Evolutionary conservation across 2,113 vertebrate species (phyloP).

Genomic region (Vimba vimba): DNA sequence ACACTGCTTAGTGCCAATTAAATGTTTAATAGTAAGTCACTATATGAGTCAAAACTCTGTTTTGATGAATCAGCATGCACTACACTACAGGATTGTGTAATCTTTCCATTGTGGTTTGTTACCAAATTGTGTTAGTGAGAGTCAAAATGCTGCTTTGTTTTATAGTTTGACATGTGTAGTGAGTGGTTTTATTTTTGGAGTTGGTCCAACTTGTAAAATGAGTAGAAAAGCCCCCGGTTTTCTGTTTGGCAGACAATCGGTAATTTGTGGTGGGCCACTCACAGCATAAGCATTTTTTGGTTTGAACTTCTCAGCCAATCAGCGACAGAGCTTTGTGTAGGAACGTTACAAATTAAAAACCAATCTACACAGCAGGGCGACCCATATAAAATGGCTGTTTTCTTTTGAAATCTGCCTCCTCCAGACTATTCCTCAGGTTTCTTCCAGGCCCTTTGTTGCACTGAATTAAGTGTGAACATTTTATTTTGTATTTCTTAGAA

Average conservation of each 20-base stretch:
- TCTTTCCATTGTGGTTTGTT: background rate
- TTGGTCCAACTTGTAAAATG: conserved; percentile 49
- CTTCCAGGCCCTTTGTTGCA: background rate
- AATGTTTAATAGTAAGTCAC: conserved; percentile 30
- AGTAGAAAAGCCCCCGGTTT: conserved; percentile 37
- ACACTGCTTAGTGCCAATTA: background rate
- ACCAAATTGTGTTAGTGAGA: conserved; percentile 13
- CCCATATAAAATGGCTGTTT: conserved; percentile 40
- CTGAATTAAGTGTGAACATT: background rate
- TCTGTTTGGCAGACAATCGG: conserved; percentile 50
- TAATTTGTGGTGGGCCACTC: conserved; percentile 55
- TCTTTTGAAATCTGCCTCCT: conserved; percentile 41
- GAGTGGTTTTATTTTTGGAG: conserved; percentile 39
- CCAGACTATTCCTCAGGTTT: conserved; percentile 33
- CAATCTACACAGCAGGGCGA: conserved; percentile 50
- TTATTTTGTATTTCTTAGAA: background rate
- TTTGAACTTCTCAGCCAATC: conserved; percentile 59
- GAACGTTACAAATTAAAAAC: conserved; percentile 54
- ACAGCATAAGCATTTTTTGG: conserved; percentile 57
- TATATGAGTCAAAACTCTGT: conserved; percentile 42
- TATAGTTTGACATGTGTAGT: conserved; percentile 16
- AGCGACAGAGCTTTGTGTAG: conserved; percentile 41
- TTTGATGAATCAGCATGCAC: conserved; percentile 40
- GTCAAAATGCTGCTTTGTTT: conserved; percentile 5
- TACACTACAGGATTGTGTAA: conserved; percentile 28